Conservation (phyloP, 2,888 invertebrate genomes). For the Desoria tigrina region DNA sequence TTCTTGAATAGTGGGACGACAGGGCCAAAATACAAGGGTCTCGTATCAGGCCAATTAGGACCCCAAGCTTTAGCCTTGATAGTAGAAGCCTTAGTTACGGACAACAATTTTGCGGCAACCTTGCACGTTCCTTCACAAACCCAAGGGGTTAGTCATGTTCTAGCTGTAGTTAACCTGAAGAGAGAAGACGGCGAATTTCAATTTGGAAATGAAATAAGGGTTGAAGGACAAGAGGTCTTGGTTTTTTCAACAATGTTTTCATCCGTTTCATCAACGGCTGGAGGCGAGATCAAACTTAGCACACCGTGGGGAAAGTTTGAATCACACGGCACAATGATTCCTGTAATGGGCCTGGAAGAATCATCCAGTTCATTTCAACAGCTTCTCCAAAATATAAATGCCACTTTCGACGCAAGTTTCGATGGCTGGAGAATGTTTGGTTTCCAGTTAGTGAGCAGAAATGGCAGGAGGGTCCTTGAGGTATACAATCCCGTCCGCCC, state of each 20-base stretch:
- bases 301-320: slow-evolving; percentile 46
- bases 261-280: slow-evolving; percentile 15
- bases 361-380: slow-evolving; percentile 30
- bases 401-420: slow-evolving; percentile 31
- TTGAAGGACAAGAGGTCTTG: neutral
- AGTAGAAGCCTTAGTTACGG: slow-evolving; percentile 30
- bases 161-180: neutral
- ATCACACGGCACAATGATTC: slow-evolving; percentile 32
- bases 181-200: neutral
- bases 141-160: slow-evolving; percentile 24
- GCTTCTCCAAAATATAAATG: slow-evolving; percentile 36
- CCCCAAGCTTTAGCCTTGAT: slow-evolving; percentile 19
- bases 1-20: slow-evolving; percentile 47
- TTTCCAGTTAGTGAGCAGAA: slow-evolving; percentile 43
- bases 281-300: slow-evolving; percentile 27
- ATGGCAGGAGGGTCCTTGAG: slow-evolving; percentile 46
- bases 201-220: slow-evolving; percentile 1
- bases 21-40: slow-evolving; percentile 44
- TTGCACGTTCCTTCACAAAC: slow-evolving; percentile 35
- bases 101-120: slow-evolving; percentile 17
- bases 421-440: slow-evolving; percentile 45
- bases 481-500: slow-evolving; percentile 54
- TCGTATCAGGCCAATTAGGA: neutral
- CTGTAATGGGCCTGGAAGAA: too few species aligned
- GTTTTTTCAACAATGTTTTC: neutral